These are phyloP conservation scores for Pseudonaja textilis DNA, from an alignment of 2,113 vertebrate genomes.

Conservation along the genomic window DNA sequence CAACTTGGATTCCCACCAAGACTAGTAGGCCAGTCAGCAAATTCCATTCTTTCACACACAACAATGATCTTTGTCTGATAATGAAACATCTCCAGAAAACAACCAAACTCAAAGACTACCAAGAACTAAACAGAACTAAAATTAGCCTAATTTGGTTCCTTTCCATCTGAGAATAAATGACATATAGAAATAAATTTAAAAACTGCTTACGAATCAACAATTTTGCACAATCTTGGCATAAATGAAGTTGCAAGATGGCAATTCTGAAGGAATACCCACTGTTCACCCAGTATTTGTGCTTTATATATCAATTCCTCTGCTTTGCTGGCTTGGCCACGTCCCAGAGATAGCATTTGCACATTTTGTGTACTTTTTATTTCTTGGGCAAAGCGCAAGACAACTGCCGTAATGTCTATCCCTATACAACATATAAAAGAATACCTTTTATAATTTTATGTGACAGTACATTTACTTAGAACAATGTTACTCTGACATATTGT, in stretches of 20 bases:
- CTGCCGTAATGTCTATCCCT: slow-evolving; percentile 54
- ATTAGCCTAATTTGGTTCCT: background rate
- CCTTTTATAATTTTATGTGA: background rate
- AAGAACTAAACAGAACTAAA: background rate
- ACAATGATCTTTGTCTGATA: background rate
- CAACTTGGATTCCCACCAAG: background rate
- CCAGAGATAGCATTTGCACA: slow-evolving; percentile 64
- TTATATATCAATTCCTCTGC: slow-evolving; percentile 60
- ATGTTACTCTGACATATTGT: background rate
- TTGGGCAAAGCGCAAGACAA: slow-evolving; percentile 60
- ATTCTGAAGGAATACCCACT: slow-evolving; percentile 70
- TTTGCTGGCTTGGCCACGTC: slow-evolving; percentile 56
- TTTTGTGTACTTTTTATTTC: slow-evolving; percentile 48
- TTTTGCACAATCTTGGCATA: slow-evolving; percentile 59
- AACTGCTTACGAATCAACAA: slow-evolving; percentile 62
- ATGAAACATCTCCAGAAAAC: background rate
- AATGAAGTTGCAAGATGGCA: slow-evolving; percentile 65
- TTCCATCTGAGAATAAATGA: background rate
- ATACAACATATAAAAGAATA: background rate
- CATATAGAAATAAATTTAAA: background rate
- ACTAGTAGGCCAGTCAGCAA: background rate
- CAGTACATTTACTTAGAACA: background rate
- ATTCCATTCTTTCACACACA: background rate
- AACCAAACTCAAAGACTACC: background rate
- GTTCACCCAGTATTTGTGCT: slow-evolving; percentile 19